Evolutionary conservation across 1,140 invertebrate species (phyloP).

Genomic region (Metaphire vulgaris): DNA sequence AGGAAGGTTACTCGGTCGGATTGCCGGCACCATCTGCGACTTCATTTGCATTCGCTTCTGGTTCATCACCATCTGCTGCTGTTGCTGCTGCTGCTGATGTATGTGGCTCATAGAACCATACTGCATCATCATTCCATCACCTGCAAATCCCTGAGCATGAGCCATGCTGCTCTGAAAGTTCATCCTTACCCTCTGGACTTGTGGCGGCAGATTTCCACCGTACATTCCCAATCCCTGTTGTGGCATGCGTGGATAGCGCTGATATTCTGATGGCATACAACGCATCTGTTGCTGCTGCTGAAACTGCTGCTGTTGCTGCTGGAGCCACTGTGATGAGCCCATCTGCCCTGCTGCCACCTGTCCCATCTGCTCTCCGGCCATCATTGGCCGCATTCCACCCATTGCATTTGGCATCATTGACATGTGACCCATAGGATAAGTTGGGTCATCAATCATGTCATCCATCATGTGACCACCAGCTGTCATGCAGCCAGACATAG

Average conservation of each 20-base stretch:
- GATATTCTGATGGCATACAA: background rate
- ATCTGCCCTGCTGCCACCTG: conserved; percentile 5
- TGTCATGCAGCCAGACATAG: too few relatives aligned
- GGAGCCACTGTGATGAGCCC: conserved; percentile 3
- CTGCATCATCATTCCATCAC: background rate
- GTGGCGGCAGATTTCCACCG: background rate
- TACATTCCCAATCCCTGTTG: conserved; percentile 13
- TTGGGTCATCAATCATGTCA: conserved; percentile 5
- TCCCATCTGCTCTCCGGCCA: conserved; percentile 5
- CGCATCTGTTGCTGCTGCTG: too few relatives aligned
- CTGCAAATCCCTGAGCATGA: background rate
- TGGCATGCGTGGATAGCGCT: conserved; percentile 7
- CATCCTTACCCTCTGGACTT: conserved; percentile 6
- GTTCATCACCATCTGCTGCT: conserved; percentile 14
- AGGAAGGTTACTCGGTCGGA: too few relatives aligned
- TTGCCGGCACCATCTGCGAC: background rate
- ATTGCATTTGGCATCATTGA: conserved; percentile 5
- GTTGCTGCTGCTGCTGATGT: conserved; percentile 18
- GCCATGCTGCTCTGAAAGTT: background rate
- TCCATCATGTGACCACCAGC: conserved; percentile 14
- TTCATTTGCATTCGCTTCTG: conserved; percentile 15
- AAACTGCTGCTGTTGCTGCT: conserved; percentile 15
- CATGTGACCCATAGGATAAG: conserved; percentile 1
- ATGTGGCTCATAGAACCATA: conserved; percentile 1
- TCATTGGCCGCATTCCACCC: background rate